Evolutionary conservation across 2,888 invertebrate species (phyloP).

Genomic region (Drosophila tripunctata): DNA sequence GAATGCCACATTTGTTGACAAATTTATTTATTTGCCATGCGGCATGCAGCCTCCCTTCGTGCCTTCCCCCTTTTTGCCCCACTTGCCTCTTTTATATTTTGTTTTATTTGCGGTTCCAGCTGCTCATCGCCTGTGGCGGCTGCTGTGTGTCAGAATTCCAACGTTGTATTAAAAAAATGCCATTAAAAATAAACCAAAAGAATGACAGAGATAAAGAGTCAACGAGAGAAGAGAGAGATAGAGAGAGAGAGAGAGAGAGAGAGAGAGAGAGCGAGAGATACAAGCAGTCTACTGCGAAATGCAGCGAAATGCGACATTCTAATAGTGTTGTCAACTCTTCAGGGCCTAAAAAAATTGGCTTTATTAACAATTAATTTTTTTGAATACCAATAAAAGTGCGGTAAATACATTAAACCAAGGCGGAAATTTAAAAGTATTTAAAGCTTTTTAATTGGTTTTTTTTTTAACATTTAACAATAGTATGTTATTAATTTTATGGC

Average conservation of each 20-base stretch:
- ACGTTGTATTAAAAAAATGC: conserved; percentile 50
- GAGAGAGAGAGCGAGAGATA: conserved; percentile 15
- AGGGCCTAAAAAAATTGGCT: background rate
- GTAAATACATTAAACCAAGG: no score
- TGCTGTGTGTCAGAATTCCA: conserved; percentile 48
- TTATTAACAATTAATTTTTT: background rate
- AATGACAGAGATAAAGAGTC: conserved; percentile 18
- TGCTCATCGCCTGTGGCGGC: conserved; percentile 33
- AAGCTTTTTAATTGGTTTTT: no score
- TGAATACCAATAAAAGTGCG: background rate
- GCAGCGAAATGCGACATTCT: conserved; percentile 13
- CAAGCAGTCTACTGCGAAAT: conserved; percentile 34
- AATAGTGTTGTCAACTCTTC: background rate
- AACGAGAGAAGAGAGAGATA: conserved; percentile 16
- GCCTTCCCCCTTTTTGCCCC: background rate
- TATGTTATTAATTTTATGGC: no score
- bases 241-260: conserved; percentile 28
- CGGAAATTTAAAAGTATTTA: no score
- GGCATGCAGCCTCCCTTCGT: conserved; percentile 29
- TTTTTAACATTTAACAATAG: no score
- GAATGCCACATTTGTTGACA: conserved; percentile 77
- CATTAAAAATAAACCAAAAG: conserved; percentile 71
- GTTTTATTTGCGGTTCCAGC: conserved; percentile 74
- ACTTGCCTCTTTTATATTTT: conserved; percentile 19
- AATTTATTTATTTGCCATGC: conserved; percentile 77